Evolutionary conservation across 2,113 vertebrate genomes (phyloP).

Genomic region (Rissa tridactyla): DNA sequence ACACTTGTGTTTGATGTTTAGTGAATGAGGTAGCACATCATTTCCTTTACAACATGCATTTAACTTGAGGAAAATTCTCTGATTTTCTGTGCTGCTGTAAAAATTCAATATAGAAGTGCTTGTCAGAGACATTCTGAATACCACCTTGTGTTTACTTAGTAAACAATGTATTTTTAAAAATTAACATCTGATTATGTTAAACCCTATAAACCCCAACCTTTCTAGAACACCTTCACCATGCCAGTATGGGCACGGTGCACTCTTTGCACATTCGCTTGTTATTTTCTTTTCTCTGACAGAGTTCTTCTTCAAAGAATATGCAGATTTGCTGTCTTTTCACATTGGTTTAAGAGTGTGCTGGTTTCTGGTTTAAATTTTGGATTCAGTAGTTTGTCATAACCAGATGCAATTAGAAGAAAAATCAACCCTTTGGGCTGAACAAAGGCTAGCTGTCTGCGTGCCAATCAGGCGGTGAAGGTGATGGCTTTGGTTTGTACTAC

Average conservation of each 20-base stretch:
- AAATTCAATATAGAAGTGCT: neutral
- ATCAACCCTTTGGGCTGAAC: neutral
- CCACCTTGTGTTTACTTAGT: neutral
- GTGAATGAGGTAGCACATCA: neutral
- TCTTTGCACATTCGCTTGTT: neutral
- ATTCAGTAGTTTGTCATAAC: neutral
- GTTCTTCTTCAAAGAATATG: neutral
- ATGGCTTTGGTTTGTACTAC: neutral
- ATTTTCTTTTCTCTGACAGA: neutral
- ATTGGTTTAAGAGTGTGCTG: neutral
- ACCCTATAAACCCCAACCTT: neutral
- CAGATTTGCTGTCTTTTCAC: neutral
- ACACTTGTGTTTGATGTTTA: neutral
- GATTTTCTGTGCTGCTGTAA: neutral
- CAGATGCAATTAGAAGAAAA: neutral
- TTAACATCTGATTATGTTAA: neutral
- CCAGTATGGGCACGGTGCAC: too few species aligned
- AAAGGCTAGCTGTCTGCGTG: neutral
- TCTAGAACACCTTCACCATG: neutral
- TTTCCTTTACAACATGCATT: neutral
- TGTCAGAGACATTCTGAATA: neutral
- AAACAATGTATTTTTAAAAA: neutral
- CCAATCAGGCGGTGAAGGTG: neutral
- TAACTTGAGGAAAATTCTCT: neutral
- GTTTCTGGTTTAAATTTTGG: neutral